Base-by-base conservation (phyloP, 2,797 vertebrate species). In the Poeciliopsis infans region DNA sequence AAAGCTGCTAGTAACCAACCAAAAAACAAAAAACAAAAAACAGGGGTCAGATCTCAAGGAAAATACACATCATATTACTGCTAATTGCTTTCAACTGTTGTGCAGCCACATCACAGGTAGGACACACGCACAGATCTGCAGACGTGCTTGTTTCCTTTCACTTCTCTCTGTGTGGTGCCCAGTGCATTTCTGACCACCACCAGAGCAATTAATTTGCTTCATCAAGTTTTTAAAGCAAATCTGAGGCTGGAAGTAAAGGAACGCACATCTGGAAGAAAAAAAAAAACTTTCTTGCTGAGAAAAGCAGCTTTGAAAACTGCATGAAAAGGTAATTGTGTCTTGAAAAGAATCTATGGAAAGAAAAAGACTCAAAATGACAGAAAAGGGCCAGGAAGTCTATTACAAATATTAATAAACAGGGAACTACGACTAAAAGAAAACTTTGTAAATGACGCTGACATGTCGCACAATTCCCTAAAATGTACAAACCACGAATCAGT, bases 71-170 rank as follows among this genome's bases (percentile, higher is more conserved):
- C 71, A 81, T 81, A 89, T 89, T 85, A 88, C 78, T 20, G n/a
- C 85, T 91, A 93, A 95, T 92, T 88, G 85, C 90, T 86, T 81
- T 86, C 80, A 83, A 84, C 88, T 80, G 82, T 80, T 78, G 36
- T 86, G 77, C 41, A 69, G 83, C 90, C 88, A 88, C 88, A 90
- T 91, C 86, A 79, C 86, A 90, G 90, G 85, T 89, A 77, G 83
- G n/a, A 78, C 68, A 61, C 72, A 57, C 59, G 72, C 80, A 82
- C 45, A 70, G 57, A 46, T 68, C 81, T 74, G 77, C 23, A 69
- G 74, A 87, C 85, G 51, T 36, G 72, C 84, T 85, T 68, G 16
- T 84, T 71, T 71, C 16, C 74, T 68, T 86, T 81, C 82, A 71
- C 75, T 61, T 72, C 85, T 89, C 82, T 82, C 82, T n/a, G 77